Base-by-base conservation (phyloP, 2,113 vertebrate genomes). In the Acanthochromis polyacanthus region DNA sequence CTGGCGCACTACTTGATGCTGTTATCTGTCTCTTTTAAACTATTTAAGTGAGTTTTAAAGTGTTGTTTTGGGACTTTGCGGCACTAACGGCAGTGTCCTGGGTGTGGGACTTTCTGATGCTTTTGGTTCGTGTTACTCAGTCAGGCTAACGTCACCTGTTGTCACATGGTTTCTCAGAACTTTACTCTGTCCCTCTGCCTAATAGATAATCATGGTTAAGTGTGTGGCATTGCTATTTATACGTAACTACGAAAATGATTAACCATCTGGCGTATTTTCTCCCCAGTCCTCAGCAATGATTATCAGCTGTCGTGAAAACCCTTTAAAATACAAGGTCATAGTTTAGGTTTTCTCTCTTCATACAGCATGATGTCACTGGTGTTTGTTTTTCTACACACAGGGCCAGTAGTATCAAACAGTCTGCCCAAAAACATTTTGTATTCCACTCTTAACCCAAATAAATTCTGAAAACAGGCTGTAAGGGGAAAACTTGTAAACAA, bases 121-220 rank as follows among this genome's bases (percentile, higher is more conserved):
- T 16, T 58, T 19, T 22, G 38, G 38, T 65, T 43, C 17, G 5
- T 53, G 55, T 59, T 38, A 36, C 20, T 58, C 57, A 11, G 75
- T 68, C 10, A 69, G n/a, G 9, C n/a, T 17, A 28, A 80, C 19
- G 58, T 85, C 85, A 91, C 78, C 55, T 88, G 87, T 80, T 73
- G 70, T 74, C 32, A 74, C 20, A 43, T 2, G 58, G 25, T 30
- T 51, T 10, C 58, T 53, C 50, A 30, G 64, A 10, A 43, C 32
- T 32, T 22, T 15, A 19, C 40, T 60, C 20, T 50, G 2, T 40
- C 28, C 14, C 11, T 9, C 10, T 36, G 11, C 17, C 22, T 19
- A 3, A 16, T 1, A 68, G 8, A 28, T 59, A 51, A 46, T 2
- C 2, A 20, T 16, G 20, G 63, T 63, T 66, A 87, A 20, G 22